Conservation (phyloP, 2,888 invertebrate genomes). For the Pheosia gnoma region DNA sequence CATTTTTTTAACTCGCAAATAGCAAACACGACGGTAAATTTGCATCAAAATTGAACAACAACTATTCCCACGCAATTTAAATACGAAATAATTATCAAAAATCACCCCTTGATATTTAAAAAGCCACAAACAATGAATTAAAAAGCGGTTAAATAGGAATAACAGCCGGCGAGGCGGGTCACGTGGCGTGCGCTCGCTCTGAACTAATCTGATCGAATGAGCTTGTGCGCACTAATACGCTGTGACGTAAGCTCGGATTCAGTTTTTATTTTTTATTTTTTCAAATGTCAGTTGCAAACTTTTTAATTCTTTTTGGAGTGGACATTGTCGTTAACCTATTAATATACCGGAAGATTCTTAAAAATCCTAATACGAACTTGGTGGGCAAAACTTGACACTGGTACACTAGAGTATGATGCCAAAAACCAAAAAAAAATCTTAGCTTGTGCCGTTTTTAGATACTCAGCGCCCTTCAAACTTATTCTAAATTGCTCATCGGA, state of each 20-base stretch:
- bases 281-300: conserved; percentile 33
- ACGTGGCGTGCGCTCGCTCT: conserved; percentile 27
- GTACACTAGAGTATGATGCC: too few relatives aligned
- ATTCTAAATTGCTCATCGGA: too few relatives aligned
- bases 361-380: too few relatives aligned
- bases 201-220: conserved; percentile 41
- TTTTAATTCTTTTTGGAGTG: conserved; percentile 9
- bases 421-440: too few relatives aligned
- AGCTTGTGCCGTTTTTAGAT: too few relatives aligned
- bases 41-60: conserved; percentile 5
- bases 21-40: not conserved
- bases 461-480: too few relatives aligned
- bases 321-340: not conserved
- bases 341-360: not conserved
- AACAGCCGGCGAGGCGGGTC: conserved; percentile 28
- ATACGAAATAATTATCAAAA: conserved; percentile 28
- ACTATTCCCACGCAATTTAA: conserved; percentile 38
- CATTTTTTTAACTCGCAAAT: not conserved
- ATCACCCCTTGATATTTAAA: conserved; percentile 47
- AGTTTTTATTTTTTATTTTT: conserved; percentile 26
- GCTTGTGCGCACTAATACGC: conserved; percentile 21
- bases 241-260: conserved; percentile 34
- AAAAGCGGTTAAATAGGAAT: conserved; percentile 51
- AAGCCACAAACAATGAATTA: conserved; percentile 58
- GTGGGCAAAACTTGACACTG: too few relatives aligned